phyloP scores from a whole-genome alignment of 2,797 vertebrate species.

The Myiothlypis chrysogaster region DNA sequence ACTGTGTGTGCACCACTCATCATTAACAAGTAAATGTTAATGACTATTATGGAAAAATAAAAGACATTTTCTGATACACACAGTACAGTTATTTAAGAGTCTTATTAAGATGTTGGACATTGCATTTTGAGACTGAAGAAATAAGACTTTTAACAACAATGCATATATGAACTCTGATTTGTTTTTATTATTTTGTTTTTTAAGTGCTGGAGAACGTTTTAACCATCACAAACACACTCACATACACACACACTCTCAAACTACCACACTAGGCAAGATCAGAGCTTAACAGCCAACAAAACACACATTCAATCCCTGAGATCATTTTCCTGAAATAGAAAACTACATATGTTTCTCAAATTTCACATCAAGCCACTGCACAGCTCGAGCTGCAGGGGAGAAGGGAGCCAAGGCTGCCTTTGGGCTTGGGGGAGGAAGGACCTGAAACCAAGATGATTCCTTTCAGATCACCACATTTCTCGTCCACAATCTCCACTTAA shows the following conservation, averaged over 20 bases:
- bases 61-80: constrained; percentile 19
- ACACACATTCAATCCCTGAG: constrained; percentile 78
- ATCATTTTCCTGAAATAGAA: constrained; percentile 85
- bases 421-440: constrained; percentile 36
- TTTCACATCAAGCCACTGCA: constrained; percentile 82
- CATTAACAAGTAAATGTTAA: constrained; percentile 36
- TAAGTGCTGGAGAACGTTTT: not conserved
- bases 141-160: not conserved
- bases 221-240: not conserved
- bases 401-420: constrained; percentile 69
- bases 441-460: constrained; percentile 54
- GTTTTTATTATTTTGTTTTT: not conserved
- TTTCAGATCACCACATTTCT: constrained; percentile 60
- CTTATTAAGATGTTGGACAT: constrained; percentile 9
- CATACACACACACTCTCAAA: not conserved
- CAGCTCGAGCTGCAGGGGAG: constrained; percentile 69
- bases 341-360: constrained; percentile 82
- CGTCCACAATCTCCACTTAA: constrained; percentile 63
- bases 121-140: not conserved
- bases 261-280: constrained; percentile 77
- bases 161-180: constrained; percentile 27
- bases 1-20: not conserved
- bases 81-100: constrained; percentile 18
- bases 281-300: constrained; percentile 77
- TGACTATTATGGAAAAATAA: constrained; percentile 17